These are phyloP conservation scores for Scaptomyza pallida DNA, from an alignment of 1,140 invertebrate species.

Conservation along the genomic window DNA sequence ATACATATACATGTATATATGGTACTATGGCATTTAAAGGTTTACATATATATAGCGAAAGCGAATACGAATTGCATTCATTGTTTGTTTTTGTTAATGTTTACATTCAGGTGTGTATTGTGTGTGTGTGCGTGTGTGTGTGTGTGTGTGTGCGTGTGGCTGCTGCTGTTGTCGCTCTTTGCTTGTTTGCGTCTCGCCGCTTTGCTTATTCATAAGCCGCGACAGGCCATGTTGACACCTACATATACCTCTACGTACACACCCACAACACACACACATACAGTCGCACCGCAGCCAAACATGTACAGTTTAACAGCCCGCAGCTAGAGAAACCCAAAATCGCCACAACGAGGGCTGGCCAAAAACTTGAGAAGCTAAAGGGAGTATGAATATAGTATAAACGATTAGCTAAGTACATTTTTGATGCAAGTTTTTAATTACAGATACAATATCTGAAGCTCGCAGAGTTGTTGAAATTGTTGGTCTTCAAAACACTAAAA, in stretches of 20 bases:
- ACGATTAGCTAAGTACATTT: too few relatives aligned
- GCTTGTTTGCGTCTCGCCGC: slow-evolving; percentile 26
- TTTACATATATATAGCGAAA: neutral
- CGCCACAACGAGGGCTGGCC: neutral
- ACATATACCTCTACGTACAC: neutral
- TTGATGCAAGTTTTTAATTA: too few relatives aligned
- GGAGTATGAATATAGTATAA: too few relatives aligned
- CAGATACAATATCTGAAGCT: too few relatives aligned
- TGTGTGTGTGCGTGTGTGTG: slow-evolving; percentile 1
- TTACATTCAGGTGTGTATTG: slow-evolving; percentile 1
- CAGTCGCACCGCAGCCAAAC: neutral
- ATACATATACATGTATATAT: too few relatives aligned
- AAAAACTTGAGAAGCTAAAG: too few relatives aligned
- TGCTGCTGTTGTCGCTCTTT: slow-evolving; percentile 1
- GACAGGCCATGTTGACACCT: slow-evolving; percentile 47
- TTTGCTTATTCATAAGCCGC: slow-evolving; percentile 62
- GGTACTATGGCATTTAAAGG: too few relatives aligned
- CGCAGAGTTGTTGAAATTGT: too few relatives aligned
- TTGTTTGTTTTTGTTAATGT: slow-evolving; percentile 4
- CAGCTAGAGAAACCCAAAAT: slow-evolving; percentile 14
- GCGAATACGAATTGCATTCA: slow-evolving; percentile 12
- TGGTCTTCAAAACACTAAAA: too few relatives aligned
- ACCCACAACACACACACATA: slow-evolving; percentile 1
- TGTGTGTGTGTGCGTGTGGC: slow-evolving; percentile 6
- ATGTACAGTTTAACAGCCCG: slow-evolving; percentile 4